Percentiles rank a stretch among this genome's conserved stretches.
These are phyloP conservation scores for Archips xylosteana DNA, from an alignment of 2,888 invertebrate species.

Conservation along the genomic window DNA sequence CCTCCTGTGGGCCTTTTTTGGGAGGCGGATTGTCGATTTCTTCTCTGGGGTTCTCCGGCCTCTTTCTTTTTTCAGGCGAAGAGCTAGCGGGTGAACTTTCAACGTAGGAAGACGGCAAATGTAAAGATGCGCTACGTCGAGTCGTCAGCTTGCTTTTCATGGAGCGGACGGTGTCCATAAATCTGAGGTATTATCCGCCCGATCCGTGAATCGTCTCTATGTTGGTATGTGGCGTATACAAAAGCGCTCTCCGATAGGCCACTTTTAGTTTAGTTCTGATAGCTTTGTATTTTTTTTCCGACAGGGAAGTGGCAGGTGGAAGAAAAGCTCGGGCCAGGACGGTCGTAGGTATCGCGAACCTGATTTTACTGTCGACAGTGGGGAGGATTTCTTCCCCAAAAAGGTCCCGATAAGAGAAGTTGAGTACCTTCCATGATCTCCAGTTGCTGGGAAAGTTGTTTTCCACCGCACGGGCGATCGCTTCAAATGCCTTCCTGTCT, in stretches of 20 bases:
- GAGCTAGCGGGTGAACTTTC: background rate
- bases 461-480: background rate
- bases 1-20: background rate
- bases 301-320: background rate
- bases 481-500: background rate
- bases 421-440: background rate
- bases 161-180: conserved; percentile 8
- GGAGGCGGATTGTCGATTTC: background rate
- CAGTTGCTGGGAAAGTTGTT: conserved; percentile 7
- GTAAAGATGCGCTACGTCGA: background rate
- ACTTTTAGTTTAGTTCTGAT: background rate
- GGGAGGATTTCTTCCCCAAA: background rate
- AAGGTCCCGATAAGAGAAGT: background rate
- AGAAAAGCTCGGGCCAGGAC: conserved; percentile 1
- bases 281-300: background rate
- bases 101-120: background rate
- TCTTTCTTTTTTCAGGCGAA: background rate
- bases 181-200: background rate
- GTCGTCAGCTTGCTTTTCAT: background rate
- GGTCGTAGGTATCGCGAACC: conserved; percentile 3
- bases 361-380: background rate
- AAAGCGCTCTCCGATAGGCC: background rate
- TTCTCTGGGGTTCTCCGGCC: no score
- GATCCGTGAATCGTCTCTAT: conserved; percentile 6
- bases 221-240: background rate